Evolutionary conservation across 2,113 vertebrate genomes (phyloP), one percentile per base, ranked within the genome.

Genomic region (Rhizomys pruinosus): DNA sequence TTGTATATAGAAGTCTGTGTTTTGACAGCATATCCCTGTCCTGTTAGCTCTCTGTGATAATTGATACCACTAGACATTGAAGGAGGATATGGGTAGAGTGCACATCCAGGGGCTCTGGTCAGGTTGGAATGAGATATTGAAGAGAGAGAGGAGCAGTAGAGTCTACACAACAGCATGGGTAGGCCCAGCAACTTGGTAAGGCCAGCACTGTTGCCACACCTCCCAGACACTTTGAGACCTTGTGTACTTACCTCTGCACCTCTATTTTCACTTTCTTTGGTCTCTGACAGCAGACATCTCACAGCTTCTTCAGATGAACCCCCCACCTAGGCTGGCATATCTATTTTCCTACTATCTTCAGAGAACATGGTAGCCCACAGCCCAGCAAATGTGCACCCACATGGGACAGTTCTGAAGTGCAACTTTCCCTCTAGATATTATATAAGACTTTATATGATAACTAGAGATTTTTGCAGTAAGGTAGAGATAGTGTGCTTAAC

Each of bases 401-500:
- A 23, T 5, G 32, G 57, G 5, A 34, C 27, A 22, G 4, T 32
- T 76, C 12, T 71, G 66, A 39, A 42, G 52, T 29, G 10, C 29
- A 39, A 63, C 19, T 55, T 57, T 44, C 1, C 52, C 34, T 78
- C 11, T 15, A 87, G 20, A 22, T 22, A 23, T 27, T 78, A 42
- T 6, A 17, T 10, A 5, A n/a, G 25, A 2, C 16, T 68, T 34
- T 1, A 10, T 7, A 44, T 10, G 13, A 7, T 42, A 11, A 52
- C 47, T 16, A 57, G 42, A n/a, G 42, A 32, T 32, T 37, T 63
- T 52, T 64, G 42, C 32, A 73, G 16, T n/a, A 7, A 68, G 16
- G 8, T 84, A 79, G 23, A 68, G 7, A 59, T 5, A n/a, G 0
- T 42, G 34, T 11, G 29, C 15, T 89, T 10, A 72, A 34, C 57